Percentiles rank a stretch among this genome's conserved stretches.
These are phyloP conservation scores for Archips crataeganus DNA, from an alignment of 2,888 invertebrate genomes.

Conservation along the genomic window DNA sequence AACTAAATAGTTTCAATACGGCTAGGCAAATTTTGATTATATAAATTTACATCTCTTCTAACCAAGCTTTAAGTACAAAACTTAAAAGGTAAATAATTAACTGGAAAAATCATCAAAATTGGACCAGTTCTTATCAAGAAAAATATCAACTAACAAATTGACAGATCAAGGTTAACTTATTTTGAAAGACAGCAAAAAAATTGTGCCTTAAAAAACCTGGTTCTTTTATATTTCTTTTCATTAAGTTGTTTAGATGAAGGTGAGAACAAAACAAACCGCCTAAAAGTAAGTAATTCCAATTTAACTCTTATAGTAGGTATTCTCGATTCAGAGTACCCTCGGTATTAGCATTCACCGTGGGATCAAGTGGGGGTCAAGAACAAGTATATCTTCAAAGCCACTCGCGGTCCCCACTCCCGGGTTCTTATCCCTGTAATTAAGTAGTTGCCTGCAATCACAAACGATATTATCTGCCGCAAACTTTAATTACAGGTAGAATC, in stretches of 20 bases:
- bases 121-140: too few species aligned
- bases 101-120: too few species aligned
- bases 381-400: slow-evolving; percentile 68
- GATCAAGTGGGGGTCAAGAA: slow-evolving; percentile 72
- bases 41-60: too few species aligned
- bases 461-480: slow-evolving; percentile 67
- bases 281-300: slow-evolving; percentile 11
- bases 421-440: slow-evolving; percentile 63
- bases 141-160: too few species aligned
- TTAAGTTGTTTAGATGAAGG: background rate
- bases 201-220: too few species aligned
- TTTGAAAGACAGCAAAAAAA: too few species aligned
- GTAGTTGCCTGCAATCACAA: slow-evolving; percentile 70
- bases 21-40: too few species aligned
- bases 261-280: background rate
- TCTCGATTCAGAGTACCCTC: slow-evolving; percentile 49
- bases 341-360: slow-evolving; percentile 25
- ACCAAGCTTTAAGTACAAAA: too few species aligned
- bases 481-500: slow-evolving; percentile 66
- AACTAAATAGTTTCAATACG: background rate
- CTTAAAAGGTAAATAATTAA: too few species aligned
- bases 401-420: slow-evolving; percentile 44
- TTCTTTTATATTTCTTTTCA: background rate
- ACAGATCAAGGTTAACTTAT: too few species aligned
- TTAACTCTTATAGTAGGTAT: slow-evolving; percentile 45